phyloP scores from a whole-genome alignment of 2,888 invertebrate genomes.

The Meliscaeva auricollis region DNA sequence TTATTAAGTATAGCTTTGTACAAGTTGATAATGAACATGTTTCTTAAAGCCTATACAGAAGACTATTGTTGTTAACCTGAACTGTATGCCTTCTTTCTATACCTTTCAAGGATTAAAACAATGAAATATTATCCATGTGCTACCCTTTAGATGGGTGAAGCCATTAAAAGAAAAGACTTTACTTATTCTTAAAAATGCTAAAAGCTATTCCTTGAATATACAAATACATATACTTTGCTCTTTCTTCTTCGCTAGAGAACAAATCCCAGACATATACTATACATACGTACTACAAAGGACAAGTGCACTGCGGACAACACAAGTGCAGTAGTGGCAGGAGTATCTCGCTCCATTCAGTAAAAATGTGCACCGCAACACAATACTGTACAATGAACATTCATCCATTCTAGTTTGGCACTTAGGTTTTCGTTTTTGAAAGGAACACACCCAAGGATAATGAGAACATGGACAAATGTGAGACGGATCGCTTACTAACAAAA shows the following conservation, averaged over 20 bases:
- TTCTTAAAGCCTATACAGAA: constrained; percentile 37
- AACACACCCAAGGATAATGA: constrained; percentile 37
- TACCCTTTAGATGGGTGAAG: constrained; percentile 33
- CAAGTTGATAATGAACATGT: constrained; percentile 20
- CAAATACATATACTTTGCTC: constrained; percentile 24
- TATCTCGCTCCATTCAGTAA: constrained; percentile 4
- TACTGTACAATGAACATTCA: constrained; percentile 30
- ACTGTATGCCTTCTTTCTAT: constrained; percentile 11
- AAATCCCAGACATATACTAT: constrained; percentile 45
- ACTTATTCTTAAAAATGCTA: constrained; percentile 16
- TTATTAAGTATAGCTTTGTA: constrained; percentile 1
- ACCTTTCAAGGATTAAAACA: constrained; percentile 29
- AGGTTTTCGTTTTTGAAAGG: constrained; percentile 12
- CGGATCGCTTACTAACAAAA: constrained; percentile 66
- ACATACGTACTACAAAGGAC: constrained; percentile 57
- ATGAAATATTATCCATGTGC: constrained; percentile 6
- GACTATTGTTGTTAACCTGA: constrained; percentile 9
- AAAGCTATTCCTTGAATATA: constrained; percentile 40
- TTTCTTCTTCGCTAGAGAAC: constrained; percentile 43
- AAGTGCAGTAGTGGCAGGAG: constrained; percentile 27
- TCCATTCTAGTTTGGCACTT: constrained; percentile 32
- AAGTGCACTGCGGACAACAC: constrained; percentile 64
- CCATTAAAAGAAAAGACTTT: constrained; percentile 40
- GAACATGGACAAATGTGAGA: constrained; percentile 60
- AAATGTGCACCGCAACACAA: constrained; percentile 56